Evolutionary conservation across 2,113 vertebrate species (phyloP).

Genomic region (Andinoacara biseriatus): DNA sequence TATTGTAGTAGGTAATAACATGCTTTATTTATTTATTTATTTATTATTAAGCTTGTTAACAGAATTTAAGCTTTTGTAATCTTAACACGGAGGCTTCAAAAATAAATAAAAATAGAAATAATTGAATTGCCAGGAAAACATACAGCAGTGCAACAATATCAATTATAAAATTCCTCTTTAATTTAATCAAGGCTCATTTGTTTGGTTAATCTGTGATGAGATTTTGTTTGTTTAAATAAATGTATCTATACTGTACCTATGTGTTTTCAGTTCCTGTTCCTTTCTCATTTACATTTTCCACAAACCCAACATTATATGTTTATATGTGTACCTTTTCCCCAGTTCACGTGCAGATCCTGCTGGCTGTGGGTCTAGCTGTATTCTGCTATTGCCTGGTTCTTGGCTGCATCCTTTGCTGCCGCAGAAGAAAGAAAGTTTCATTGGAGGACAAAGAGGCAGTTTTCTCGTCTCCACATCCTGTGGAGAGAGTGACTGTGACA

Average conservation of each 20-base stretch:
- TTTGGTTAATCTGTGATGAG: too few relatives aligned
- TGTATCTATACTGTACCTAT: too few relatives aligned
- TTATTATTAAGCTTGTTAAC: too few relatives aligned
- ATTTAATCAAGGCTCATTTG: conserved; percentile 50
- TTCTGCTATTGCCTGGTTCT: conserved; percentile 83
- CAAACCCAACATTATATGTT: background rate
- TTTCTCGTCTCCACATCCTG: conserved; percentile 36
- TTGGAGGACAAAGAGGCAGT: conserved; percentile 64
- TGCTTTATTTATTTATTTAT: background rate
- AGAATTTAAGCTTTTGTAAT: too few relatives aligned
- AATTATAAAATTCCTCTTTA: conserved; percentile 67
- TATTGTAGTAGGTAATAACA: accelerated
- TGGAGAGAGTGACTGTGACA: conserved; percentile 56
- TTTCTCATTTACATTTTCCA: too few relatives aligned
- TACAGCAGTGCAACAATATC: conserved; percentile 19
- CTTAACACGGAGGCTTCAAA: background rate
- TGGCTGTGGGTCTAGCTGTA: conserved; percentile 79
- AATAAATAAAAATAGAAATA: background rate
- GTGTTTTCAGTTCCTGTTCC: too few relatives aligned
- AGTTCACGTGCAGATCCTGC: conserved; percentile 81
- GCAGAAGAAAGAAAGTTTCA: conserved; percentile 50
- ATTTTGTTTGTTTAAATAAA: too few relatives aligned
- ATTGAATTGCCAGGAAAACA: background rate
- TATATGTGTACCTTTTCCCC: conserved; percentile 13
- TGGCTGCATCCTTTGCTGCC: conserved; percentile 80